Evolutionary conservation across 1,140 invertebrate species (phyloP).

Genomic region (Scaptomyza montana): DNA sequence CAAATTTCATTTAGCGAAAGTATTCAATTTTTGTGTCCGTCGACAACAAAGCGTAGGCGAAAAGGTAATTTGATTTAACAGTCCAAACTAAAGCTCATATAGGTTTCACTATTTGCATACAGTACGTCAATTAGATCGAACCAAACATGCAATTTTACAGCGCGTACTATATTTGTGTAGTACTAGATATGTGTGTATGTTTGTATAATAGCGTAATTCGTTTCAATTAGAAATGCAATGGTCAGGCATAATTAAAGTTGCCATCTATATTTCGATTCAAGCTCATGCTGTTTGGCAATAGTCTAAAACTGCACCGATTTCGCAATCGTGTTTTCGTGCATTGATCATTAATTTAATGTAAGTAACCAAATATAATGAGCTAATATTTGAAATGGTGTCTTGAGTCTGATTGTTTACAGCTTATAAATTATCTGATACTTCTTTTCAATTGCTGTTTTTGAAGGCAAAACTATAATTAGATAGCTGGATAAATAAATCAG

Average conservation of each 20-base stretch:
- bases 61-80: constrained; percentile 74
- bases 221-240: constrained; percentile 25
- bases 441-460: too few relatives aligned
- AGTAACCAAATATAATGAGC: too few relatives aligned
- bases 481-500: too few relatives aligned
- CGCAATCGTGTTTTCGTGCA: not conserved
- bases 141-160: constrained; percentile 25
- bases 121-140: constrained; percentile 26
- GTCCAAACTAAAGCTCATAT: constrained; percentile 23
- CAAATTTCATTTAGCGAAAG: constrained; percentile 63
- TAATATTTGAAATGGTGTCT: too few relatives aligned
- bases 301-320: not conserved
- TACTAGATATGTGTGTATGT: not conserved
- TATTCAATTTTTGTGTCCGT: constrained; percentile 62
- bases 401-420: too few relatives aligned
- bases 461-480: too few relatives aligned
- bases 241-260: constrained; percentile 4
- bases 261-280: constrained; percentile 13
- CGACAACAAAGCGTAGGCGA: constrained; percentile 21
- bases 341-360: too few relatives aligned
- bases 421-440: too few relatives aligned
- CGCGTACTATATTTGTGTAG: not conserved
- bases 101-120: constrained; percentile 28
- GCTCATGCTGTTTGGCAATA: not conserved
- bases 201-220: constrained; percentile 21